These are phyloP conservation scores for Heteractis magnifica DNA, from an alignment of 92 coral and sea anemone genomes.

Conservation along the genomic window DNA sequence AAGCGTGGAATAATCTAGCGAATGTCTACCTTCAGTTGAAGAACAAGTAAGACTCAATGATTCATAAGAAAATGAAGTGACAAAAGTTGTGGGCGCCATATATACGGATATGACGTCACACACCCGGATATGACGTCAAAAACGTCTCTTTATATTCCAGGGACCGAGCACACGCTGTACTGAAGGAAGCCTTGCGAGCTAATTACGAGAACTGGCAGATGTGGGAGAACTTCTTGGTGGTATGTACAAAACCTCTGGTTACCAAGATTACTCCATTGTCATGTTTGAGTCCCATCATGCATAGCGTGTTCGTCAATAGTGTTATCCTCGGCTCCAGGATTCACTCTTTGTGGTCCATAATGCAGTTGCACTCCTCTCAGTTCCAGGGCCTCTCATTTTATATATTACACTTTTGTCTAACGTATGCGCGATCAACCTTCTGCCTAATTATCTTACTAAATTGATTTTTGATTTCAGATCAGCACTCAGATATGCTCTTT, in stretches of 20 bases:
- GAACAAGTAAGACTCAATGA: slow-evolving; percentile 62
- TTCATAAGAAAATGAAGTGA: neutral
- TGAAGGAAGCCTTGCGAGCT: slow-evolving; percentile 80
- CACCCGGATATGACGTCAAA: neutral
- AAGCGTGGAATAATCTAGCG: slow-evolving; percentile 97
- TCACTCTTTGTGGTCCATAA: no score
- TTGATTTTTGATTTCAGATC: slow-evolving; percentile 43
- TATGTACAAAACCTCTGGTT: slow-evolving; percentile 27
- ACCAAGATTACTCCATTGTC: neutral
- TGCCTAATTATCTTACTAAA: neutral
- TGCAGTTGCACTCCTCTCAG: neutral
- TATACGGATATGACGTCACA: neutral
- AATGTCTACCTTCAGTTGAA: slow-evolving; percentile 71
- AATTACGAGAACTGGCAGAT: slow-evolving; percentile 91
- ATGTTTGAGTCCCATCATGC: neutral
- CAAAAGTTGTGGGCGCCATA: neutral
- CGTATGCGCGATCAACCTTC: no score
- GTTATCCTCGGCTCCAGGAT: neutral
- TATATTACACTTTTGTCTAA: neutral
- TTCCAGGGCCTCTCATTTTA: neutral
- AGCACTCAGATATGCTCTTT: slow-evolving; percentile 84
- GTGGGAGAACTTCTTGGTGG: slow-evolving; percentile 95
- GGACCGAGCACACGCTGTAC: slow-evolving; percentile 71
- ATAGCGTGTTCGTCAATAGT: neutral
- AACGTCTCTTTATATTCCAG: slow-evolving; percentile 27